Evolutionary conservation across 2,113 vertebrate species (phyloP), one percentile per base, ranked within the genome.

Genomic region (Micromys minutus): DNA sequence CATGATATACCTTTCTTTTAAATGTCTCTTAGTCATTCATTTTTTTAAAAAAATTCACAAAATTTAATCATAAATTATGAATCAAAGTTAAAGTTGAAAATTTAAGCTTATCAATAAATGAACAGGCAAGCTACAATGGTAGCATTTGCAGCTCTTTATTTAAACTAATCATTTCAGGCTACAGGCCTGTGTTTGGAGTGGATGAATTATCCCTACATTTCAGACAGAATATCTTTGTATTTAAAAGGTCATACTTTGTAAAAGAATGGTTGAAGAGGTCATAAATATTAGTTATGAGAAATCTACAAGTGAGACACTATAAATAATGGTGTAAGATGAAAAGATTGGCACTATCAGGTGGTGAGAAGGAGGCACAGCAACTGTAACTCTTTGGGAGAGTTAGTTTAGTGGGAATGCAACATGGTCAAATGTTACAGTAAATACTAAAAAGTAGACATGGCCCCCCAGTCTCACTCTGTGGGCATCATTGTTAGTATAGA

Each of bases 1-100:
- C 31, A 89, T 86, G 75, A 34, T 87, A 67, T 17, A 19, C 8
- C 21, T 88, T 72, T 12, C 79, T 86, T 67, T n/a, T 42, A 57
- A 85, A 45, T 42, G 19, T 4, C 71, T 2, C 15, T 42, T 86
- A 79, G 42, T 15, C 7, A 79, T 67, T 77, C 47, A 90, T n/a
- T 83, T n/a, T n/a, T n/a, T n/a, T n/a, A n/a, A n/a, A n/a, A n/a
- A n/a, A n/a, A n/a, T n/a, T n/a, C n/a, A n/a, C n/a, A n/a, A n/a
- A n/a, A n/a, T n/a, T n/a, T n/a, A n/a, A n/a, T n/a, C n/a, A n/a
- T 36, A 34, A 47, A 42, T 19, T 81, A 42, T n/a, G 17, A 47
- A 75, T 89, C 85, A 93, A 91, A 91, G 87, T 76, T 86, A 65
- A 22, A 89, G 16, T 83, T 65, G 34, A 72, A 86, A n/a, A 3